Evolutionary conservation across 2,888 invertebrate genomes (phyloP).

Genomic region (Tuta absoluta): DNA sequence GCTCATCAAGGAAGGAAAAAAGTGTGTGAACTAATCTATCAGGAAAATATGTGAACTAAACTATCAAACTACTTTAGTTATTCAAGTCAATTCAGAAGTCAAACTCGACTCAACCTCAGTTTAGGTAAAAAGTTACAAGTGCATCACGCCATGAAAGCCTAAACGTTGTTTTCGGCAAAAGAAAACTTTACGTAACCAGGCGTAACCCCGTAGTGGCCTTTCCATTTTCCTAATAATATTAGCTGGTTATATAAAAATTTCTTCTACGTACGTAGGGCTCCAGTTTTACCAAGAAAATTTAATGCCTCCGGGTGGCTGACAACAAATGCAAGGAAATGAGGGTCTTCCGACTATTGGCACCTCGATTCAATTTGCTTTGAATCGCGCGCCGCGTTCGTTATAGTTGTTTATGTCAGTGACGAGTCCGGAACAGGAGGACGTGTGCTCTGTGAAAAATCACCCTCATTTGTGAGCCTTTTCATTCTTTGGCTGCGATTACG

Average conservation of each 20-base stretch:
- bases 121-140: background rate
- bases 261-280: background rate
- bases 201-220: slow-evolving; percentile 10
- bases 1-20: no score
- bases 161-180: background rate
- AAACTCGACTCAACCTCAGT: background rate
- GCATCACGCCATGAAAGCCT: background rate
- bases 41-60: no score
- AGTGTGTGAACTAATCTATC: no score
- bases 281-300: slow-evolving; percentile 33
- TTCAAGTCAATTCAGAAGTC: no score
- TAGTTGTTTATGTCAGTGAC: slow-evolving; percentile 41
- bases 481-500: slow-evolving; percentile 29
- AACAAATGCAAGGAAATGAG: slow-evolving; percentile 77
- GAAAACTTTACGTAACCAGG: background rate
- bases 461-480: slow-evolving; percentile 32
- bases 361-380: slow-evolving; percentile 71
- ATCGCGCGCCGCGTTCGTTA: slow-evolving; percentile 47
- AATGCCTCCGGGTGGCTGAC: slow-evolving; percentile 61
- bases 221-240: slow-evolving; percentile 15
- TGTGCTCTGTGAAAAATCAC: slow-evolving; percentile 23
- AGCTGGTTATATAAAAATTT: slow-evolving; percentile 11
- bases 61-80: no score
- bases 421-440: slow-evolving; percentile 18
- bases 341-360: slow-evolving; percentile 73